Percentiles rank a stretch among this genome's conserved stretches.
These are phyloP conservation scores for Colostygia pectinataria DNA, from an alignment of 2,888 invertebrate species.

Conservation along the genomic window DNA sequence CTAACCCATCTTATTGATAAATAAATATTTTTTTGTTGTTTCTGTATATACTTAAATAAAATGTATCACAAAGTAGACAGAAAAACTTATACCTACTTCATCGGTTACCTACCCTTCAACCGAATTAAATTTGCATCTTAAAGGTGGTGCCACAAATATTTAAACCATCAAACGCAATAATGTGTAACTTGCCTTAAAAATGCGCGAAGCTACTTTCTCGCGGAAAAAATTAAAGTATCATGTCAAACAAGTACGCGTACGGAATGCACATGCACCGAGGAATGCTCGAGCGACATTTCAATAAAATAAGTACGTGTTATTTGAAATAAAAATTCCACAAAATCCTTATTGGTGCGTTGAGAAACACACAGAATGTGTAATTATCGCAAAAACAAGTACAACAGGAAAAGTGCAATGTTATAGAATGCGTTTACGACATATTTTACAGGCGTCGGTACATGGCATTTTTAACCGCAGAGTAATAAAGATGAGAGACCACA, in stretches of 20 bases:
- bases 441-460: conserved; percentile 15
- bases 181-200: too few species aligned
- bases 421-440: conserved; percentile 28
- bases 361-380: conserved; percentile 48
- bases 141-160: too few species aligned
- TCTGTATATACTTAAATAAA: too few species aligned
- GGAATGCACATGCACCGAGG: conserved; percentile 1
- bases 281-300: conserved; percentile 32
- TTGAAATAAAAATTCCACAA: conserved; percentile 50
- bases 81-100: too few species aligned
- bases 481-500: too few species aligned
- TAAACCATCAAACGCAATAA: too few species aligned
- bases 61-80: too few species aligned
- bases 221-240: conserved; percentile 26
- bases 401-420: conserved; percentile 35
- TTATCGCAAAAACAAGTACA: conserved; percentile 52
- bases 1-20: too few species aligned
- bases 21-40: too few species aligned
- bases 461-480: conserved; percentile 7
- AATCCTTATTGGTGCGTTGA: conserved; percentile 39
- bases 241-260: conserved; percentile 13
- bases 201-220: conserved; percentile 6
- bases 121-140: too few species aligned
- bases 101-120: too few species aligned
- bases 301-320: conserved; percentile 38